Base-by-base conservation (phyloP, 2,888 invertebrate genomes). In the Adelognathus sp. region DNA sequence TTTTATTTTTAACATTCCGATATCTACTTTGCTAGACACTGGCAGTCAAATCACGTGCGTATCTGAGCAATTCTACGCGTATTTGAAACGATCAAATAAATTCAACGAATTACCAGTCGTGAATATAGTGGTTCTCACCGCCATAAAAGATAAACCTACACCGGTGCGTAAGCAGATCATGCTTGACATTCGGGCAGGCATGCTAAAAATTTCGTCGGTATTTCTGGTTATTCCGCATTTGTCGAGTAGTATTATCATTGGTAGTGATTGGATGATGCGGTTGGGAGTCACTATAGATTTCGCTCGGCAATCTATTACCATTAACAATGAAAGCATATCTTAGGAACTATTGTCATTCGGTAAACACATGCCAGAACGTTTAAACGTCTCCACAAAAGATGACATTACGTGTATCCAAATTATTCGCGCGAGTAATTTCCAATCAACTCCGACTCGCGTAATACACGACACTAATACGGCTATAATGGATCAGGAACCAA, bases 391-490 rank as follows among this genome's bases (percentile, higher is more conserved):
- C 5, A 14, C n/a, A 14, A 1, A 3, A 0, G 39, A 41, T 41
- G 14, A 41, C 5, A 14, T n/a, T 41, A 41, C 39, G 3, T 41
- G 5, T 41, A 41, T n/a, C 4, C 39, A 41, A 14, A 41, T 41
- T 16, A 3, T 41, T n/a, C n/a, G 39, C n/a, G 39, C 14, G 1
- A 2, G 1, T 2, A 14, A 41, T 41, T 4, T 14, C 3, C 39
- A n/a, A 89, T 76, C 84, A 88, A 1, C 79, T 89, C 6, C 87
- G 88, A 3, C 80, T 86, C 33, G 76, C 85, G n/a, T n/a, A 5
- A 61, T 83, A 7, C 64, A 1, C 7, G 36, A n/a, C n/a, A n/a
- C n/a, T n/a, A n/a, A n/a, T n/a, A n/a, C n/a, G n/a, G n/a, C n/a
- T n/a, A n/a, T n/a, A n/a, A n/a, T n/a, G n/a, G n/a, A n/a, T n/a